These are phyloP conservation scores for Pantherophis guttatus DNA, from an alignment of 2,113 vertebrate genomes.

Conservation along the genomic window DNA sequence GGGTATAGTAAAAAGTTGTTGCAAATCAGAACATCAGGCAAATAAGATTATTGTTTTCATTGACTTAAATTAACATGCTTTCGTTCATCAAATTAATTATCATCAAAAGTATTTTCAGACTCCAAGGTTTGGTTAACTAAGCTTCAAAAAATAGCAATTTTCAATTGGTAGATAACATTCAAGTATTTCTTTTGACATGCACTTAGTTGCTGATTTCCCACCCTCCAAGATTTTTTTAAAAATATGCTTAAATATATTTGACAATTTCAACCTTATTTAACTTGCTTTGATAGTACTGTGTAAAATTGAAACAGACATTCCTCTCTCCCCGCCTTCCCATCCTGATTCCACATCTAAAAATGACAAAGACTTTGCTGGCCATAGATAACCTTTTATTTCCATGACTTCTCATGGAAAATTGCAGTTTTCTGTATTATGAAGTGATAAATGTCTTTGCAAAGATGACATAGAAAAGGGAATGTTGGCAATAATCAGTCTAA, in stretches of 20 bases:
- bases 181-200: conserved; percentile 3
- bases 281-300: background rate
- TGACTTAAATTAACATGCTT: background rate
- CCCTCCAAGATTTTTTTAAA: background rate
- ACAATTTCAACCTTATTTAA: conserved; percentile 4
- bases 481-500: background rate
- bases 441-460: background rate
- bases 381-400: background rate
- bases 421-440: background rate
- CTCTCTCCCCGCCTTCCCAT: background rate
- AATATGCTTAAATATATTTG: conserved; percentile 7
- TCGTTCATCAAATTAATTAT: background rate
- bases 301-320: background rate
- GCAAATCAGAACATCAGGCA: background rate
- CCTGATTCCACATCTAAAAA: background rate
- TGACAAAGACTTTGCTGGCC: background rate
- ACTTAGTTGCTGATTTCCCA: background rate
- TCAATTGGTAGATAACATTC: background rate
- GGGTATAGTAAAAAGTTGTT: background rate
- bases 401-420: background rate
- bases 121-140: background rate
- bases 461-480: background rate
- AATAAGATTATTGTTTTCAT: background rate
- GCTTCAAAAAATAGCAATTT: background rate
- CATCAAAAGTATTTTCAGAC: background rate